Conservation (phyloP, 2,888 invertebrate genomes). For the Diachrysia chrysitis region DNA sequence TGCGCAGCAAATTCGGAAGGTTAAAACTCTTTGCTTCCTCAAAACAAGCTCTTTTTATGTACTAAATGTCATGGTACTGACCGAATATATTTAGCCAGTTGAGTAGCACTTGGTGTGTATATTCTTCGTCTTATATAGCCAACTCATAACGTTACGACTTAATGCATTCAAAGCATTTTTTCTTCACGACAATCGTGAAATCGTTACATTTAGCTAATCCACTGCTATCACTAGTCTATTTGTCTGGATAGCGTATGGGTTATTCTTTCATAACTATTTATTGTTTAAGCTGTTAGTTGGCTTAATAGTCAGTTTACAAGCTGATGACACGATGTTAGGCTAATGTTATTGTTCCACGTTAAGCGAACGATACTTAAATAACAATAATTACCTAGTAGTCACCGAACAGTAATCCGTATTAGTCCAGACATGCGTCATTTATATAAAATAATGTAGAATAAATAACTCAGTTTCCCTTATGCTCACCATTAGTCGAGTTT, state of each 20-base stretch:
- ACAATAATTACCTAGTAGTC: not conserved
- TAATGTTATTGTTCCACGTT: not conserved
- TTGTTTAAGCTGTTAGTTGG: not conserved
- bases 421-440: constrained; percentile 53
- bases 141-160: no score
- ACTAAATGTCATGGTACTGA: constrained; percentile 50
- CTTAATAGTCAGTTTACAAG: not conserved
- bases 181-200: no score
- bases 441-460: constrained; percentile 50
- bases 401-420: constrained; percentile 21
- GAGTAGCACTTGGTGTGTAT: not conserved
- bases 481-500: constrained; percentile 57
- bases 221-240: not conserved
- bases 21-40: constrained; percentile 46
- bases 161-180: no score
- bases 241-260: not conserved
- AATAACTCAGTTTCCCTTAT: constrained; percentile 59
- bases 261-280: not conserved
- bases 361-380: constrained; percentile 19
- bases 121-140: no score
- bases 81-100: constrained; percentile 8
- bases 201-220: no score
- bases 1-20: constrained; percentile 37
- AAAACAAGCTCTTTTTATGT: constrained; percentile 34
- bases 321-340: not conserved